Conservation (phyloP, 2,888 invertebrate species). For the Zaprionus lineosus region DNA sequence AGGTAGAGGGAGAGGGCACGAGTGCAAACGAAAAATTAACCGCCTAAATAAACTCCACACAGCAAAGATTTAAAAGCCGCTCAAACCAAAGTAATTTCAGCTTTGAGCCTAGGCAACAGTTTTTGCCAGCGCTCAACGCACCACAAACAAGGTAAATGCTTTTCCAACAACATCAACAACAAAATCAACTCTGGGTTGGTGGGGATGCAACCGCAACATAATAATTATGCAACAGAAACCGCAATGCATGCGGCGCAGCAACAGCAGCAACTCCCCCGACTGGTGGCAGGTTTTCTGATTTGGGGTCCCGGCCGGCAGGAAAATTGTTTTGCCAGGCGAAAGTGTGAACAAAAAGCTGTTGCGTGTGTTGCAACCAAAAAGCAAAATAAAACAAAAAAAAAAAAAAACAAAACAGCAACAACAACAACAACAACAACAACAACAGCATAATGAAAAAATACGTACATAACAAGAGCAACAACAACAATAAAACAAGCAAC, state of each 20-base stretch:
- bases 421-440: conserved; percentile 30
- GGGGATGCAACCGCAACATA: conserved; percentile 70
- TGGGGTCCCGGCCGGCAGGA: conserved; percentile 49
- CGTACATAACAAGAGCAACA: conserved; percentile 43
- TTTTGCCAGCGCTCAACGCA: conserved; percentile 67
- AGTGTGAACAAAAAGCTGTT: conserved; percentile 80
- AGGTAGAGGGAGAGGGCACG: not conserved
- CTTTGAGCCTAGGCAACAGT: conserved; percentile 59
- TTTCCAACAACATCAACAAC: conserved; percentile 66
- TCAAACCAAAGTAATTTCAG: conserved; percentile 69
- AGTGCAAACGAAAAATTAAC: conserved; percentile 35
- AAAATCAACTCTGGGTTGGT: conserved; percentile 53
- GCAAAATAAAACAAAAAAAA: conserved; percentile 22
- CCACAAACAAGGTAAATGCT: conserved; percentile 77
- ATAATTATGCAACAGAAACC: conserved; percentile 79
- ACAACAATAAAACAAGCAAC: conserved; percentile 41
- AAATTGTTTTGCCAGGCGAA: conserved; percentile 79
- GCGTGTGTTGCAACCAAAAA: conserved; percentile 63
- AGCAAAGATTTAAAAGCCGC: conserved; percentile 80
- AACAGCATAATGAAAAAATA: conserved; percentile 30
- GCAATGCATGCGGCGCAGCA: conserved; percentile 71
- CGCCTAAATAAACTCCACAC: conserved; percentile 75
- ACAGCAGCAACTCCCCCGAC: conserved; percentile 30
- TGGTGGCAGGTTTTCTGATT: conserved; percentile 46
- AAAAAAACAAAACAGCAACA: conserved; percentile 22